Conservation (phyloP, 2,113 vertebrate genomes). For the Lophochroa leadbeateri region DNA sequence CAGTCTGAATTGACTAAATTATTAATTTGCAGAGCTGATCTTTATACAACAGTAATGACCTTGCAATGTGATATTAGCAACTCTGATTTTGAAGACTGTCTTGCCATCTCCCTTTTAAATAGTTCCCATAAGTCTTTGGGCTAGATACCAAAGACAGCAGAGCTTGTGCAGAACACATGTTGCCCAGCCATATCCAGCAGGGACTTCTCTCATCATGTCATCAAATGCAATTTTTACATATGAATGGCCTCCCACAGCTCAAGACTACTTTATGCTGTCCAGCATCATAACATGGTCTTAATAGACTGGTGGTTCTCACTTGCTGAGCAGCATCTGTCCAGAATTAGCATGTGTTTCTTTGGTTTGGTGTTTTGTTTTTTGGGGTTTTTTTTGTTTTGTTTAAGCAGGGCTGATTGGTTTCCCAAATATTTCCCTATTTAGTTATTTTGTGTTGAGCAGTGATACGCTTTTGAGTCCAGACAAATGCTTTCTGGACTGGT, state of each 20-base stretch:
- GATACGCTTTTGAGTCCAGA: background rate
- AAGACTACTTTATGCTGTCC: background rate
- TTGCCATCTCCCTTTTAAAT: background rate
- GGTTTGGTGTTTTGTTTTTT: background rate
- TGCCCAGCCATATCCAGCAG: background rate
- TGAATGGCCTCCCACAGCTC: background rate
- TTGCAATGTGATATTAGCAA: background rate
- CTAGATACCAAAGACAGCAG: background rate
- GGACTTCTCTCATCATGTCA: background rate
- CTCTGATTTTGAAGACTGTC: background rate
- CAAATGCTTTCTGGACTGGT: background rate
- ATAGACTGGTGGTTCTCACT: background rate
- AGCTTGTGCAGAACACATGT: background rate
- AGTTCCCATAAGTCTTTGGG: background rate
- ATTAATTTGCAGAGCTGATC: background rate
- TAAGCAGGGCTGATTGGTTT: background rate
- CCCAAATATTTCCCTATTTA: background rate
- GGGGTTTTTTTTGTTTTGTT: background rate
- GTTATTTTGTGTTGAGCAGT: background rate
- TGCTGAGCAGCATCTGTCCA: background rate
- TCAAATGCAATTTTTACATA: background rate
- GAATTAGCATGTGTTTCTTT: background rate
- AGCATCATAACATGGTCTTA: background rate
- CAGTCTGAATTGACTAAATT: background rate
- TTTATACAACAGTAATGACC: background rate